phyloP scores from a whole-genome alignment of 1,140 invertebrate species.

The Episyrphus balteatus region DNA sequence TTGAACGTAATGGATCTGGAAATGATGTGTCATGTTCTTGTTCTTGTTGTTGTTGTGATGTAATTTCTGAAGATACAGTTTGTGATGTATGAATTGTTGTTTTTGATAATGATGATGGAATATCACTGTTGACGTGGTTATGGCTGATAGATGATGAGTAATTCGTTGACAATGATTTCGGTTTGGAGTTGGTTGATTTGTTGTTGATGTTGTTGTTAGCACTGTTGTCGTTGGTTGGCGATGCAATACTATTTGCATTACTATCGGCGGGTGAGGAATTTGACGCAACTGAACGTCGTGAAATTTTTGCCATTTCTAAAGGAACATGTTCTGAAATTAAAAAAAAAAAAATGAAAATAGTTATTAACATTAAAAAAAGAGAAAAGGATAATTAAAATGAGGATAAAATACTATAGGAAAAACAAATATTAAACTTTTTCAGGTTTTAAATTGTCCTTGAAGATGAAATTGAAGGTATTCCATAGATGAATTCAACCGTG shows the following conservation, averaged over 20 bases:
- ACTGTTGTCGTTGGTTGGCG: conserved; percentile 5
- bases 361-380: too few relatives aligned
- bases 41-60: not conserved
- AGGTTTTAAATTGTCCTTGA: too few relatives aligned
- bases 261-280: conserved; percentile 20
- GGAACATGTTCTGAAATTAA: conserved; percentile 27
- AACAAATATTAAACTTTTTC: too few relatives aligned
- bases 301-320: conserved; percentile 38
- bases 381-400: too few relatives aligned
- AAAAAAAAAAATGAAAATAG: too few relatives aligned
- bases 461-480: too few relatives aligned
- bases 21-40: not conserved
- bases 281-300: conserved; percentile 30
- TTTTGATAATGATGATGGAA: not conserved
- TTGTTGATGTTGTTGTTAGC: not conserved
- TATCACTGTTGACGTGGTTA: too few relatives aligned
- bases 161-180: too few relatives aligned
- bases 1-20: conserved; percentile 1
- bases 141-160: not conserved
- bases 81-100: not conserved
- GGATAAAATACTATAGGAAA: too few relatives aligned
- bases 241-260: not conserved
- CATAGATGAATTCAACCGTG: too few relatives aligned
- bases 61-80: not conserved
- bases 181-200: not conserved